Evolutionary conservation across 2,113 vertebrate genomes (phyloP), one percentile per base, ranked within the genome.

Genomic region (Lathamus discolor): DNA sequence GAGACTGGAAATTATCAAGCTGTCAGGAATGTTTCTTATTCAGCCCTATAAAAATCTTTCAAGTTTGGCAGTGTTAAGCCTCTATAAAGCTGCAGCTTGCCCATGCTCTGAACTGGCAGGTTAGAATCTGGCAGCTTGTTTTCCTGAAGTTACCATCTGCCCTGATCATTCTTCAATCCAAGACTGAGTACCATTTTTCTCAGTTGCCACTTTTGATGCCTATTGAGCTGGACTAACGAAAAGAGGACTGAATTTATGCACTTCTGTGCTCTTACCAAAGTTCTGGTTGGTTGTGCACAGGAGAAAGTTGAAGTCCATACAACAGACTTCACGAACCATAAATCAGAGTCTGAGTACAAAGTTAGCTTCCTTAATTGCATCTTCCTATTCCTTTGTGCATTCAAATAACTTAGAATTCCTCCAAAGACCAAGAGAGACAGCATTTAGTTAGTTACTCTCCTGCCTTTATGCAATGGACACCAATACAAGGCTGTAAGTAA

Each of bases 21-120:
- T 95, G 95, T 95, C 87, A 94, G 54, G 41, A 89, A 83, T 80
- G 75, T 74, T 95, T 89, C 80, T 88, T 95, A 88, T 95, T 92
- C 89, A 95, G 75, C 25, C 84, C 81, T 62, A 68, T 76, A 79
- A 93, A 80, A 95, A 89, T 79, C 91, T 86, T 91, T 82, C 86
- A 91, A 70, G 66, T 95, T 84, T 93, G 89, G 89, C 91, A 94
- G 61, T 91, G 86, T 79, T 90, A 88, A 94, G 79, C 87, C 94
- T 92, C 70, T 46, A 15, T 62, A 86, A 94, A 97, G 79, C 75
- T 86, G 79, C 87, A 90, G 90, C 72, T 88, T 94, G 79, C 88
- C 95, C 88, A 44, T 88, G 43, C 79, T 95, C 87, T 88, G 69
- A 88, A 55, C 54, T 90, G 80, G 88, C 94, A 94, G 90, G 93